A percentile compares a stretch with the other conserved stretches of the same genome.
Evolutionary conservation across 2,113 vertebrate genomes (phyloP).

Genomic region (Neomonachus schauinslandi): DNA sequence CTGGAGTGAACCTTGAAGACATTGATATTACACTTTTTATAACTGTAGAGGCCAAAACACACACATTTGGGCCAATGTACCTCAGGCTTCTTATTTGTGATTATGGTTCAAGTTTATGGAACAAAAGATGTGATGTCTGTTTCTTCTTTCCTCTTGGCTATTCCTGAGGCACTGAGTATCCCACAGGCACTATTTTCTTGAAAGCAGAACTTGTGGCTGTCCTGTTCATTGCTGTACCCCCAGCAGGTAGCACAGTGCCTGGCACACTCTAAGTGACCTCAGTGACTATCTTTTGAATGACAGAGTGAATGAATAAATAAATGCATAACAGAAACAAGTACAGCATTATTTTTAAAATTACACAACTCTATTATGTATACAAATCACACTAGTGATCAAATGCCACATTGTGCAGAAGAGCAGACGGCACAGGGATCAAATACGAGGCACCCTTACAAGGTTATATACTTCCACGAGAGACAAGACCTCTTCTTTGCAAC

Average conservation of each 20-base stretch:
- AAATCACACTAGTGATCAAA: background rate
- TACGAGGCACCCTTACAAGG: background rate
- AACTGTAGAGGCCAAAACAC: background rate
- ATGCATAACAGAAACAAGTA: background rate
- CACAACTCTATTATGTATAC: background rate
- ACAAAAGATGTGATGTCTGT: conserved; percentile 26
- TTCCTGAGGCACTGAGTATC: background rate
- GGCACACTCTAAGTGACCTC: background rate
- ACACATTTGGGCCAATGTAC: background rate
- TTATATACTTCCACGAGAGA: background rate
- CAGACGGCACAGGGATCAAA: background rate
- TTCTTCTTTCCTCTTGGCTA: background rate
- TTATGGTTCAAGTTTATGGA: background rate
- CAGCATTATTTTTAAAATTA: background rate
- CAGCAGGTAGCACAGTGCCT: background rate
- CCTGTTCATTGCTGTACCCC: background rate
- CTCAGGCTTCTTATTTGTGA: background rate
- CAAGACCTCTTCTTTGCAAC: background rate
- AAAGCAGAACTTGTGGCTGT: background rate
- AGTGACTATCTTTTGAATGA: conserved; percentile 14
- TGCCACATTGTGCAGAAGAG: background rate
- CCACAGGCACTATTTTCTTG: background rate
- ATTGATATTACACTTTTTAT: background rate
- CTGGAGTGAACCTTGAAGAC: background rate
- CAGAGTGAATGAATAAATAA: background rate